Conservation (phyloP, 2,888 invertebrate species). For the Philopedon plagiatum region DNA sequence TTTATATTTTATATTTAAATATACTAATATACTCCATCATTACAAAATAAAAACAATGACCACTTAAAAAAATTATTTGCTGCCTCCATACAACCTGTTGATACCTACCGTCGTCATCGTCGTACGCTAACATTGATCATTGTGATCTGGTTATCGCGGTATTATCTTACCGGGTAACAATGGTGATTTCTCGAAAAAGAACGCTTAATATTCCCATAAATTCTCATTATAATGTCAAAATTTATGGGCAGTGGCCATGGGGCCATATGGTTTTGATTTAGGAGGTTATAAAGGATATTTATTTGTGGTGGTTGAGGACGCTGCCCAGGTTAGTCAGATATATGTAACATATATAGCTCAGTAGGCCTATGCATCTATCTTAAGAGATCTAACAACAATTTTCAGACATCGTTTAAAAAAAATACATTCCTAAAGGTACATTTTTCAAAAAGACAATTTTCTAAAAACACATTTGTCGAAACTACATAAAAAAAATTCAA, state of each 20-base stretch:
- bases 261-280: constrained; percentile 62
- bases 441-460: no score
- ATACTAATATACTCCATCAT: no score
- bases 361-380: no score
- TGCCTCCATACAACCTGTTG: constrained; percentile 34
- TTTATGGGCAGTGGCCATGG: constrained; percentile 58
- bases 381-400: no score
- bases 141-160: constrained; percentile 47
- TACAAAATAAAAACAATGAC: constrained; percentile 1
- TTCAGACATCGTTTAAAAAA: no score
- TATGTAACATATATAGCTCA: no score
- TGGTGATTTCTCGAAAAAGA: constrained; percentile 54
- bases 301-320: no score
- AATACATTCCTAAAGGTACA: no score
- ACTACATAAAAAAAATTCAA: no score
- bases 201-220: constrained; percentile 59
- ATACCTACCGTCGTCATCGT: constrained; percentile 37
- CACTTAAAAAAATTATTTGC: neutral
- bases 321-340: no score
- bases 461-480: no score
- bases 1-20: no score
- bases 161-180: constrained; percentile 53
- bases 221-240: constrained; percentile 62
- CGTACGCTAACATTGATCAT: constrained; percentile 48
- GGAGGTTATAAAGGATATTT: constrained; percentile 54